Percentiles rank a stretch among this genome's conserved stretches.
These are phyloP conservation scores for Oryzias dopingdopingensis DNA, from an alignment of 2,797 vertebrate species.

Conservation along the genomic window DNA sequence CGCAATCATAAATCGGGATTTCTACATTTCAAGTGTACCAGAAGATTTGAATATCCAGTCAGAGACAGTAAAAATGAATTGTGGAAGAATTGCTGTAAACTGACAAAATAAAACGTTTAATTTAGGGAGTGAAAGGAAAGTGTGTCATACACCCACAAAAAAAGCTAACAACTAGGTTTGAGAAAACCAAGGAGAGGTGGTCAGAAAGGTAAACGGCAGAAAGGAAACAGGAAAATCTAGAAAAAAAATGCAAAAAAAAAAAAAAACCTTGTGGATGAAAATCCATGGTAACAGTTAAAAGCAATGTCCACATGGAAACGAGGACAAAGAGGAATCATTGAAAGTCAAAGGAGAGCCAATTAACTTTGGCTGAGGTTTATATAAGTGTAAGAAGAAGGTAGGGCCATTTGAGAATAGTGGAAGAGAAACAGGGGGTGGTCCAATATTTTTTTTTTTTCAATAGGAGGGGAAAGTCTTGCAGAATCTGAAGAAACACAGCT, in stretches of 20 bases:
- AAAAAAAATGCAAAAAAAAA: constrained; percentile 37
- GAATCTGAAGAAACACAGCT: constrained; percentile 40
- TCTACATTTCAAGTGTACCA: background rate
- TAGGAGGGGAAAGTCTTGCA: constrained; percentile 32
- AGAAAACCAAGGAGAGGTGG: constrained; percentile 18
- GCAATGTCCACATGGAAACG: constrained; percentile 46
- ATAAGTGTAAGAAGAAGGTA: constrained; percentile 35
- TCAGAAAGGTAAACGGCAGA: constrained; percentile 31
- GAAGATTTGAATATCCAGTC: background rate
- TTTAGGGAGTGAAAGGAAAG: constrained; percentile 16
- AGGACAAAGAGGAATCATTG: constrained; percentile 52
- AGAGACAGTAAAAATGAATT: background rate
- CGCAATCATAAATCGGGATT: background rate
- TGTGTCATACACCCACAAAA: constrained; percentile 1
- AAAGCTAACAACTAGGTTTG: constrained; percentile 40
- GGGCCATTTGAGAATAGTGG: constrained; percentile 25
- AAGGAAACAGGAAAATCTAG: constrained; percentile 9
- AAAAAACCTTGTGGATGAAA: constrained; percentile 42
- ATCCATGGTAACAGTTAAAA: constrained; percentile 60
- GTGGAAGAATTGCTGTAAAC: background rate
- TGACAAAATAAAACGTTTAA: constrained; percentile 1
- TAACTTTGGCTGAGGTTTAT: constrained; percentile 46
- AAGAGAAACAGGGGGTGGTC: constrained; percentile 53
- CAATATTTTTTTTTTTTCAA: constrained; percentile 39
- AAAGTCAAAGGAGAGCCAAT: constrained; percentile 50